Evolutionary conservation across 2,888 invertebrate genomes (phyloP), one percentile per base, ranked within the genome.

Genomic region (Geotrupes spiniger): DNA sequence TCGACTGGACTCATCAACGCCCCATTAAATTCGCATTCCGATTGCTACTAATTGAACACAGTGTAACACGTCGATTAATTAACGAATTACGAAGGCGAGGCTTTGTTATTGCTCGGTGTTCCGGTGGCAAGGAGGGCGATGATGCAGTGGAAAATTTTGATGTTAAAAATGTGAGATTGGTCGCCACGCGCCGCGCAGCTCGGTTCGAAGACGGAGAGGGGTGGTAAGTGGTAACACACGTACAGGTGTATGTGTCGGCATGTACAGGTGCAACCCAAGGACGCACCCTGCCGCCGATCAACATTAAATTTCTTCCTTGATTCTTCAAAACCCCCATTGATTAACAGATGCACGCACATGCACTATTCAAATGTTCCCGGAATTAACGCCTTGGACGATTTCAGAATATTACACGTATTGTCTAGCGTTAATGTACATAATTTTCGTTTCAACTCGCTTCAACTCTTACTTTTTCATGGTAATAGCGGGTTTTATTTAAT

Each of bases 181-280:
- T 21, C 21, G 53, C 46, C 53, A 53, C 53, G 53, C 50, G 53
- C 49, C 53, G 31, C 27, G 12, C 38, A 43, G 31, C 26, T n/a
- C n/a, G n/a, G n/a, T 21, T 21, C 21, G 6, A 3, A 21, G 21
- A 21, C 21, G 21, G 21, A 21, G 21, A 21, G 43, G 55, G 50
- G 57, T 42, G 52, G 48, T 45, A 46, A 46, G 53, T 50, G 51
- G n/a, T n/a, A n/a, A 54, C 46, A 48, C 41, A 38, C 42, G 45
- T 69, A 68, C 66, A 66, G 65, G 66, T 68, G 67, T 63, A 67
- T 59, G 49, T 58, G 61, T 58, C 60, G 62, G 63, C 59, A 56
- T 53, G 63, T 66, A 68, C 69, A 69, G 69, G 69, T 69, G 69
- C 68, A 65, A 63, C 52, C 62, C 66, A 67, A 68, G 68, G 66